Conservation (phyloP, 2,797 vertebrate species). For the Chelon auratus region DNA sequence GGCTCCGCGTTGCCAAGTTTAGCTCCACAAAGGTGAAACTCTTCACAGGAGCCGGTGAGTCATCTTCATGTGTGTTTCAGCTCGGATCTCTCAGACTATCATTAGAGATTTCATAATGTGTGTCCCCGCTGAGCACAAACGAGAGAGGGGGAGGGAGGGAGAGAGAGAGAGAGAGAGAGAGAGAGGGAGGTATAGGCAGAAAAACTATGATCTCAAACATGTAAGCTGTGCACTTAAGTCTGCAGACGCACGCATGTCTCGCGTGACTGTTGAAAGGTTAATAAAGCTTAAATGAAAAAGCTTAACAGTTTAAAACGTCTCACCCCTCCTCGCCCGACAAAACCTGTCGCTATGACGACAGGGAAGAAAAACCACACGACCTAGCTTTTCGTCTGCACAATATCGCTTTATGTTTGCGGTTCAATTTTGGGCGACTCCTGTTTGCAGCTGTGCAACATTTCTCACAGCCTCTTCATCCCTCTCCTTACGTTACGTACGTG, state of each 20-base stretch:
- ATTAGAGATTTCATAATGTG: constrained; percentile 54
- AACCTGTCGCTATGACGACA: constrained; percentile 49
- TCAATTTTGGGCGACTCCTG: constrained; percentile 6
- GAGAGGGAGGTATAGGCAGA: neutral
- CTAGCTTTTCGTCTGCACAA: neutral
- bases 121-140: constrained; percentile 35
- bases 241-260: constrained; percentile 11
- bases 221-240: constrained; percentile 2
- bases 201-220: constrained; percentile 16
- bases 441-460: neutral
- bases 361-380: neutral
- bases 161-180: neutral
- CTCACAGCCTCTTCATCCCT: constrained; percentile 30
- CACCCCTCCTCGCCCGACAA: constrained; percentile 29
- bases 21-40: constrained; percentile 76
- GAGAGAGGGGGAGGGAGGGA: neutral
- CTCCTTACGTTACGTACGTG: constrained; percentile 55
- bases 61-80: constrained; percentile 55
- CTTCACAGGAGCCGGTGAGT: constrained; percentile 65
- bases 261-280: constrained; percentile 20
- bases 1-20: constrained; percentile 74
- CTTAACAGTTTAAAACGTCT: constrained; percentile 44
- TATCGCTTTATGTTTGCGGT: constrained; percentile 27
- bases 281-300: constrained; percentile 30
- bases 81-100: constrained; percentile 47